phyloP scores from a whole-genome alignment of 2,797 vertebrate species.

The Enteromius paludinosus region DNA sequence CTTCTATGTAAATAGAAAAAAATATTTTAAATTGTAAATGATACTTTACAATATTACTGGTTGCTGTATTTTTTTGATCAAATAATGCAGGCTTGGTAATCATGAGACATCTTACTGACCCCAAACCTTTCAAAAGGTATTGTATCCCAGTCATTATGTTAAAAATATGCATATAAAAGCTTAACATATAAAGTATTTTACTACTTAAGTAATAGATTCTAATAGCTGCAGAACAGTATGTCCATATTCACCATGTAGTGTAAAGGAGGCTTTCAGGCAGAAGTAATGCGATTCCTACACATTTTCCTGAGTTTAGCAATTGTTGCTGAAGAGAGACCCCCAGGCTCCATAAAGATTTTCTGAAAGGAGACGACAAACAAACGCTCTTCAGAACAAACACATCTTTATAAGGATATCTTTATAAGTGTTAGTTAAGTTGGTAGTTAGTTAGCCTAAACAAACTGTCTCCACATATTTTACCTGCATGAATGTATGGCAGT shows the following conservation, averaged over 20 bases:
- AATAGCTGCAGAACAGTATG: neutral
- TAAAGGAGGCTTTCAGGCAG: constrained; percentile 64
- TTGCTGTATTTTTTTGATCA: neutral
- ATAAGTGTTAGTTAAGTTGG: neutral
- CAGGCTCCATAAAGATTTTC: constrained; percentile 92
- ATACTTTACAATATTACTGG: neutral
- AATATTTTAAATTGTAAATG: neutral
- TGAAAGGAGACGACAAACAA: constrained; percentile 45
- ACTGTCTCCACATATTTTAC: constrained; percentile 68
- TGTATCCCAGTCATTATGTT: neutral
- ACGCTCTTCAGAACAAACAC: neutral
- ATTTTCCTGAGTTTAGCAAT: constrained; percentile 85
- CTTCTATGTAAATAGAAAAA: neutral
- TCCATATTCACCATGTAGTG: neutral
- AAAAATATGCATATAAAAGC: neutral
- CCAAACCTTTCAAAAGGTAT: neutral
- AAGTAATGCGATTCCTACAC: constrained; percentile 76
- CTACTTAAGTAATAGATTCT: neutral
- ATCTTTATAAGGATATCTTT: neutral
- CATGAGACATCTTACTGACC: neutral
- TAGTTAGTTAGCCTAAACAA: constrained; percentile 3
- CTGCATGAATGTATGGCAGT: constrained; percentile 95
- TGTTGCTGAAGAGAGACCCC: constrained; percentile 85
- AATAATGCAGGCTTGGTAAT: neutral
- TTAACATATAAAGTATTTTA: neutral